These are phyloP conservation scores for Australoheros facetus DNA, from an alignment of 2,797 vertebrate species.

Conservation along the genomic window DNA sequence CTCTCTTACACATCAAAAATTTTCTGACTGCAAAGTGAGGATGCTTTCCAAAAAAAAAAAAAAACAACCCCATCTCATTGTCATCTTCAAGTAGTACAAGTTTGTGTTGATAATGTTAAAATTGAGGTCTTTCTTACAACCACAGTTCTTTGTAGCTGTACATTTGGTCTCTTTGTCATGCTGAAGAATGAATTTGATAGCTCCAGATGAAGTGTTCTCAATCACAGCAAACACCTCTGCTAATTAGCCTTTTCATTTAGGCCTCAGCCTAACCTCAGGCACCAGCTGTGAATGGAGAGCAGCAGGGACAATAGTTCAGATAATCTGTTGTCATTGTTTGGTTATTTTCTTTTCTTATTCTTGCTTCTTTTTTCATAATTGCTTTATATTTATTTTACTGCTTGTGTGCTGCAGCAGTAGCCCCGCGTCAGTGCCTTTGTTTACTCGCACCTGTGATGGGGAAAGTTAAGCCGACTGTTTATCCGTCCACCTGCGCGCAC, in stretches of 20 bases:
- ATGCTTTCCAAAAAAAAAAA: no score
- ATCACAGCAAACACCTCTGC: slow-evolving; percentile 66
- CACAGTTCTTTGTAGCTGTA: not conserved
- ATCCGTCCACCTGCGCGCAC: slow-evolving; percentile 69
- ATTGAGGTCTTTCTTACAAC: not conserved
- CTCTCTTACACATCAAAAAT: not conserved
- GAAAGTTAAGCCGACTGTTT: slow-evolving; percentile 50
- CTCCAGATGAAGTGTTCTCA: slow-evolving; percentile 41
- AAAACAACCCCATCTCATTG: not conserved
- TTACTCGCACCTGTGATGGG: slow-evolving; percentile 51
- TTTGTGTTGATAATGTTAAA: no score
- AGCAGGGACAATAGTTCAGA: slow-evolving; percentile 20
- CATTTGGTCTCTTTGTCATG: not conserved
- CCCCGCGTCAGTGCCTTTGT: slow-evolving; percentile 54
- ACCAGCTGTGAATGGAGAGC: slow-evolving; percentile 10
- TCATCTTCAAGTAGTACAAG: not conserved
- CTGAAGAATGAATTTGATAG: slow-evolving; percentile 3
- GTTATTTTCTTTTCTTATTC: slow-evolving; percentile 36
- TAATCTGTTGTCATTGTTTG: slow-evolving; percentile 21
- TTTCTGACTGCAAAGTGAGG: not conserved
- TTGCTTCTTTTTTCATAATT: slow-evolving; percentile 1
- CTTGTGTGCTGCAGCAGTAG: slow-evolving; percentile 37
- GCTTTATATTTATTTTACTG: not conserved
- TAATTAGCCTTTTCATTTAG: slow-evolving; percentile 57
- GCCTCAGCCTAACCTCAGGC: slow-evolving; percentile 22